These are phyloP conservation scores for Dicaeum eximium DNA, from an alignment of 2,113 vertebrate genomes.

Conservation along the genomic window DNA sequence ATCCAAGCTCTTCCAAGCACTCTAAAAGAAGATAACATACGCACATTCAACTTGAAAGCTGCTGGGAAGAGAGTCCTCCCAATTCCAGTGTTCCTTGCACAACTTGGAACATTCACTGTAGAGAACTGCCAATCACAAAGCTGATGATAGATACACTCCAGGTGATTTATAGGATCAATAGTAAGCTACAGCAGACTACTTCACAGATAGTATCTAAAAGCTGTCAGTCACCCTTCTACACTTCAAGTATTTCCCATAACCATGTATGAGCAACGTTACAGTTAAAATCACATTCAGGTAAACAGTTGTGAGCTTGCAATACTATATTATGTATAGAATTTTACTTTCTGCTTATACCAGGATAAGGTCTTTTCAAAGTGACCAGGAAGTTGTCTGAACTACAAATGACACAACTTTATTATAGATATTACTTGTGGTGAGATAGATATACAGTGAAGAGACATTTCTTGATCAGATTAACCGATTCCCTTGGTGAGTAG, in stretches of 20 bases:
- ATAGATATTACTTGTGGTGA: background rate
- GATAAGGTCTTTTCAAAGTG: background rate
- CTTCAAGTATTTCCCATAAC: background rate
- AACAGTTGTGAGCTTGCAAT: background rate
- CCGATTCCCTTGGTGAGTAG: background rate
- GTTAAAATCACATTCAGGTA: background rate
- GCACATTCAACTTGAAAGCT: background rate
- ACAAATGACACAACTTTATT: background rate
- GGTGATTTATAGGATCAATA: background rate
- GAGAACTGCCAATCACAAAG: background rate
- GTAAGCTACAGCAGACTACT: background rate
- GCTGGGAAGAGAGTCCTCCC: background rate
- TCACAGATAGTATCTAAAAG: background rate
- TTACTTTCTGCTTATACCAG: background rate
- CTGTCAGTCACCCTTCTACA: background rate
- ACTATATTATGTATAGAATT: rapidly evolving
- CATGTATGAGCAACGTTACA: background rate
- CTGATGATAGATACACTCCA: background rate
- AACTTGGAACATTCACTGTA: background rate
- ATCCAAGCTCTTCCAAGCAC: constrained; percentile 95
- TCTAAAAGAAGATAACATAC: constrained; percentile 68
- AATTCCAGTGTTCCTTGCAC: background rate
- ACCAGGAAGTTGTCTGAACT: background rate
- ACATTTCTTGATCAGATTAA: background rate
- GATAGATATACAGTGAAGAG: background rate